Conservation (phyloP, 2,113 vertebrate genomes). For the Ovis canadensis region DNA sequence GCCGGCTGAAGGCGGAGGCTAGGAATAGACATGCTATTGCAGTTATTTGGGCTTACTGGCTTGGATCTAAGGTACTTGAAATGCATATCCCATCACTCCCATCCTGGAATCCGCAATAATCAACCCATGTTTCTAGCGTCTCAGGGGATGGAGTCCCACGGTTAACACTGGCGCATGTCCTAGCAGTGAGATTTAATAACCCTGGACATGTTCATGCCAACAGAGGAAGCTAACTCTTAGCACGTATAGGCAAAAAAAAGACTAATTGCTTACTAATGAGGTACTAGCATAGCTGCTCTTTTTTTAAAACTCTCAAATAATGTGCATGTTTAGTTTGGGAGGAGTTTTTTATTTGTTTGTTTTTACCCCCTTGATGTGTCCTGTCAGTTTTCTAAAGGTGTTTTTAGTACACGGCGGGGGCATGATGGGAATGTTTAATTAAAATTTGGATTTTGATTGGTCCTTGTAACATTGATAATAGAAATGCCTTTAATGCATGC, state of each 20-base stretch:
- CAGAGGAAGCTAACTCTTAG: conserved; percentile 38
- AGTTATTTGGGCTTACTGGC: conserved; percentile 99
- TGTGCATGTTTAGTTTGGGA: conserved; percentile 47
- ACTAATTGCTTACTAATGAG: conserved; percentile 74
- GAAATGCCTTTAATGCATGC: background rate
- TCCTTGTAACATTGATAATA: background rate
- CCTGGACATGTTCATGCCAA: background rate
- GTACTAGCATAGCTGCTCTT: conserved; percentile 29
- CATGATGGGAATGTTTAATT: conserved; percentile 30
- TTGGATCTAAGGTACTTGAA: conserved; percentile 97
- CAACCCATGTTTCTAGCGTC: conserved; percentile 27
- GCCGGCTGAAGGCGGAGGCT: conserved; percentile 94
- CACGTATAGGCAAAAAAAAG: conserved; percentile 60
- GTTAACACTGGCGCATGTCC: conserved; percentile 70
- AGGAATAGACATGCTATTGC: conserved; percentile 96
- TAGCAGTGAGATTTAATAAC: conserved; percentile 8
- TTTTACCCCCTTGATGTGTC: background rate
- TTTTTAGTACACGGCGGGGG: background rate
- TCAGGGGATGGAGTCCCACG: conserved; percentile 51
- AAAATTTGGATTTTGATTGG: background rate
- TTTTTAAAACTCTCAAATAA: conserved; percentile 30
- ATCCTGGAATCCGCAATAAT: conserved; percentile 64
- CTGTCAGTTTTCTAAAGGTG: background rate
- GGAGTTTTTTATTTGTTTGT: background rate
- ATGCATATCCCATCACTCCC: conserved; percentile 75